A percentile compares a stretch with the other conserved stretches of the same genome.
Conservation (phyloP, 1,140 invertebrate genomes). For the Melitaea cinxia region DNA sequence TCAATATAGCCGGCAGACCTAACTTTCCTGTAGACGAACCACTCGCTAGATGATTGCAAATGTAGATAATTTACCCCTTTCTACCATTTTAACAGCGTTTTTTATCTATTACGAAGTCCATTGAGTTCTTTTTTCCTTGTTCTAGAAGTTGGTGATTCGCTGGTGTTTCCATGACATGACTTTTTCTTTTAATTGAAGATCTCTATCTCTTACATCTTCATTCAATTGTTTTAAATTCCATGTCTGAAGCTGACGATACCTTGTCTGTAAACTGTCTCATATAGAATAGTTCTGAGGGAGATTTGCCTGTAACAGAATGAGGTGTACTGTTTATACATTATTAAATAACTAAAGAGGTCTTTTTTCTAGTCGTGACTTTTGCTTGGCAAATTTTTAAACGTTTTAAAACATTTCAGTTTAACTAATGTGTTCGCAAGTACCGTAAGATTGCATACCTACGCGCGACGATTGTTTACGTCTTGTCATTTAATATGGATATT, state of each 20-base stretch:
- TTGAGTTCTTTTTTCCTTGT: slow-evolving; percentile 29
- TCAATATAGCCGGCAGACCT: slow-evolving; percentile 34
- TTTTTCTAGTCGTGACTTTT: slow-evolving; percentile 36
- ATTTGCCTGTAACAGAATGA: slow-evolving; percentile 36
- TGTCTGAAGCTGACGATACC: slow-evolving; percentile 23
- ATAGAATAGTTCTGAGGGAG: slow-evolving; percentile 39
- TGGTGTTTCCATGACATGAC: slow-evolving; percentile 29
- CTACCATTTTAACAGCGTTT: slow-evolving; percentile 32
- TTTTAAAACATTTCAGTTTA: slow-evolving; percentile 37
- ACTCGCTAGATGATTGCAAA: slow-evolving; percentile 36
- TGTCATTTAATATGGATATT: no score
- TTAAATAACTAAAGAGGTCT: slow-evolving; percentile 29
- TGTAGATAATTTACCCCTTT: slow-evolving; percentile 33
- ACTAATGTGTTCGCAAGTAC: no score
- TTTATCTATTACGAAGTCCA: slow-evolving; percentile 33
- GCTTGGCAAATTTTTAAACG: slow-evolving; percentile 34
- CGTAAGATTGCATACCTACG: no score
- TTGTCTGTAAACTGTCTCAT: slow-evolving; percentile 36
- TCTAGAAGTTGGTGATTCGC: slow-evolving; percentile 19
- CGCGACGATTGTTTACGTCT: no score
- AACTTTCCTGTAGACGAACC: slow-evolving; percentile 27
- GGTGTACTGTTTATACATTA: slow-evolving; percentile 45
- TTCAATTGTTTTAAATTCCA: slow-evolving; percentile 8
- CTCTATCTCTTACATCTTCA: slow-evolving; percentile 33
- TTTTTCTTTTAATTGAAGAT: slow-evolving; percentile 30